A percentile compares a stretch with the other conserved stretches of the same genome.
Conservation (phyloP, 2,113 vertebrate species). For the Rutilus rutilus region DNA sequence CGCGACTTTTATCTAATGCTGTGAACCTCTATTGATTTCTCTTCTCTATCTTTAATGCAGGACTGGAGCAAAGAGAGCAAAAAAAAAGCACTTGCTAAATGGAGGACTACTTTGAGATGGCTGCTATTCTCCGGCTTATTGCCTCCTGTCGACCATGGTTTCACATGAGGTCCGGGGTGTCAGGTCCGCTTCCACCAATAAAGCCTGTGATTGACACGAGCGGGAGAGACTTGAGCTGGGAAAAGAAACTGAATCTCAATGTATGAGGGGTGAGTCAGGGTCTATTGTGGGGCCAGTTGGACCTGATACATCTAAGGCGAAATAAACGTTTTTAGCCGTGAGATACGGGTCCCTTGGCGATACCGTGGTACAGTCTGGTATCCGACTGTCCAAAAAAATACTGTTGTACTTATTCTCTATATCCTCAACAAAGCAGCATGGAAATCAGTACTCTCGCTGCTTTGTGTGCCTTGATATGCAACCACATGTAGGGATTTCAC, state of each 20-base stretch:
- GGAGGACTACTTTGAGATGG: constrained; percentile 93
- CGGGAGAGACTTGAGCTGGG: constrained; percentile 57
- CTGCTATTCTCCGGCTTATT: constrained; percentile 91
- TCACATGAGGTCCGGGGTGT: constrained; percentile 88
- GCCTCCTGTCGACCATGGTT: constrained; percentile 92
- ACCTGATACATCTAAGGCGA: constrained; percentile 29
- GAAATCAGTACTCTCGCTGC: not conserved
- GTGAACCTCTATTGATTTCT: constrained; percentile 97
- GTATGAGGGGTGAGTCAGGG: constrained; percentile 53
- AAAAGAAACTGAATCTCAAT: constrained; percentile 44
- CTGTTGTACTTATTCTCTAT: not conserved
- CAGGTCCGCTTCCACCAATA: constrained; percentile 85
- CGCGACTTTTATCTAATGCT: constrained; percentile 91
- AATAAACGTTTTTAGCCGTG: constrained; percentile 25
- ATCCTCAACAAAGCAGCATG: not conserved
- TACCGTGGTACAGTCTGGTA: not conserved
- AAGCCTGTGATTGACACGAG: constrained; percentile 84
- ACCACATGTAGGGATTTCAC: not conserved
- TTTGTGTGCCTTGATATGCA: constrained; percentile 1
- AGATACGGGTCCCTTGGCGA: constrained; percentile 4
- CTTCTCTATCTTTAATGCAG: constrained; percentile 94
- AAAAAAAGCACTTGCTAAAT: constrained; percentile 83
- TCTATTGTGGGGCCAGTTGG: constrained; percentile 39
- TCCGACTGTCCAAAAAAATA: not conserved
- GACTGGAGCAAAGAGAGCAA: constrained; percentile 94